Evolutionary conservation across 2,888 invertebrate species (phyloP), one percentile per base, ranked within the genome.

Genomic region (Biston stratarius): DNA sequence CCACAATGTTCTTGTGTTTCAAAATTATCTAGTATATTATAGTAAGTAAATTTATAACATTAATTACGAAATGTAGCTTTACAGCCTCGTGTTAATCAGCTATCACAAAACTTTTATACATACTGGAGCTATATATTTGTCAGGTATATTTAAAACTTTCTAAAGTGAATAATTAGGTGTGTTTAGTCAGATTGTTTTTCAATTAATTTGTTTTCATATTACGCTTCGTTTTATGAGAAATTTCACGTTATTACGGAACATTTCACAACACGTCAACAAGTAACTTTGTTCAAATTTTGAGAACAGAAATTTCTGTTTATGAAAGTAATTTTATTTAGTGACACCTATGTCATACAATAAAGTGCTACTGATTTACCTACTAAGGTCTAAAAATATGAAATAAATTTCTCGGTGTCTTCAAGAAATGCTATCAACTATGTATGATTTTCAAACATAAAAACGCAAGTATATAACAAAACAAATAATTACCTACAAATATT

Each of bases 271-370:
- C 40, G 55, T 61, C 55, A 61, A 45, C 60, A 38, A n/a, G 14
- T n/a, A 64, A 61, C 48, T 65, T 65, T 48, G 40, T 33, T 52
- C 47, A 2, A 40, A 33, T 34, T 51, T 11, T 55, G 49, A 48
- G 15, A 24, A 44, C 34, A n/a, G n/a, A 56, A 34, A 42, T 14
- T 49, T 6, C 11, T 51, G 42, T 51, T 5, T 33, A 12, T 12
- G 36, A 49, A 51, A 6, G 1, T 47, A 5, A 14, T 47, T 36
- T 34, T 11, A 49, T 24, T 9, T 12, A n/a, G 11, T 48, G 34
- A 15, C 11, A 48, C 12, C 2, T 12, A 34, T 51, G 34, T n/a
- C 9, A 34, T 9, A 8, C 5, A 10, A 3, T 11, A 15, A 7
- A 14, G 42, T 42, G 42, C 36, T 44, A 0, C n/a, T 5, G 9